Evolutionary conservation across 2,113 vertebrate species (phyloP), one percentile per base, ranked within the genome.

Genomic region (Girardinichthys multiradiatus): DNA sequence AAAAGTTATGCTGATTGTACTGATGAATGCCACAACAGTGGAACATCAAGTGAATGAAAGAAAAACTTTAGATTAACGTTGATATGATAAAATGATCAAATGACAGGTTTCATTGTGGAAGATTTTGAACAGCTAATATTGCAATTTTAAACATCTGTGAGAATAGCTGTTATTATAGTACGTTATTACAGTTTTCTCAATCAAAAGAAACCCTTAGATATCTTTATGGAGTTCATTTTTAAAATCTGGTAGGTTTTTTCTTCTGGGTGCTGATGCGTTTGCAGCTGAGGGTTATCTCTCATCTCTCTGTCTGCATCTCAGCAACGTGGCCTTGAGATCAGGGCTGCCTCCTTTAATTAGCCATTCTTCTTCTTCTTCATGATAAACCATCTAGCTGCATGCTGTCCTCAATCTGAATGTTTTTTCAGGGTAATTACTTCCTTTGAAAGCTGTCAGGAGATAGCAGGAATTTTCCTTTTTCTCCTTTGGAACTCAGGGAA

Each of bases 291-390:
- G 76, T 69, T 31, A 45, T 27, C 11, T 54, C 70, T 57, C 70
- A 48, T 76, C 33, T 19, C 60, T 42, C 17, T 21, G 39, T 65
- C 57, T 65, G 7, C 21, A 4, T 72, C 57, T 72, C 72, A 3
- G 24, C 8, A 33, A 58, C 26, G 57, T 72, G 42, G 72, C 80
- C 85, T 88, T 39, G 57, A 86, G 81, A 84, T 67, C 79, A 83
- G 68, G 84, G 80, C 87, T 81, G 74, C 86, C 85, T 84, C 80
- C 65, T 89, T 90, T 87, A 90, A 93, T 94, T 87, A 92, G 71
- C 67, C 11, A 24, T 70, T 68, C 57, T 80, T 85, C 76, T 72
- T 78, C 79, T 68, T 67, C 80, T 61, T 42, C 29, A 30, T 57
- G 48, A 81, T 70, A 37, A 60, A 70, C 72, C 42, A 26, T 77